Evolutionary conservation across 2,888 invertebrate species (phyloP).

Genomic region (Drosophila rubida): DNA sequence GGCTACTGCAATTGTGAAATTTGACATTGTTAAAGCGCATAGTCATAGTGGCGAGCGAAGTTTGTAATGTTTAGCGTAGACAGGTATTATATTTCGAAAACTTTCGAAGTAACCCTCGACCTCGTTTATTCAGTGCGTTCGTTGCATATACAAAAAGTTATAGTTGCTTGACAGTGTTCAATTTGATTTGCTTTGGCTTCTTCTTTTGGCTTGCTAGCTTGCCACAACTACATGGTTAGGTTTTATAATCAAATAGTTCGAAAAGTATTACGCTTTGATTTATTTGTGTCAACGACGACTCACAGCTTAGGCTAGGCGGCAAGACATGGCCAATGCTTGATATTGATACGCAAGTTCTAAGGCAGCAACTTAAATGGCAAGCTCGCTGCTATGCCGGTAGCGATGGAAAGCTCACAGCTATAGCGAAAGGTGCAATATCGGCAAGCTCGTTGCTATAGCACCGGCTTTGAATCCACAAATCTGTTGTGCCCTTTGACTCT

Average conservation of each 20-base stretch:
- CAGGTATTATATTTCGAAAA: too few species aligned
- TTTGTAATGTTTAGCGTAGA: too few species aligned
- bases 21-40: slow-evolving; percentile 60
- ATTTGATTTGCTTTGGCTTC: slow-evolving; percentile 27
- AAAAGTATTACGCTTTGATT: too few species aligned
- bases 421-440: neutral
- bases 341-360: too few species aligned
- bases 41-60: slow-evolving; percentile 35
- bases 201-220: slow-evolving; percentile 4
- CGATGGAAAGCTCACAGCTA: too few species aligned
- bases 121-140: slow-evolving; percentile 17
- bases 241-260: too few species aligned
- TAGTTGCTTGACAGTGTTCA: slow-evolving; percentile 29
- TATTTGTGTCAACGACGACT: slow-evolving; percentile 29
- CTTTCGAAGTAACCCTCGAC: slow-evolving; percentile 26
- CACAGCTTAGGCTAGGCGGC: neutral
- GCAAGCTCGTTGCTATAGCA: neutral
- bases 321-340: too few species aligned
- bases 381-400: too few species aligned
- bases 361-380: too few species aligned
- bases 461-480: too few species aligned
- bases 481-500: slow-evolving; percentile 3
- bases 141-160: slow-evolving; percentile 24
- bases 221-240: slow-evolving; percentile 21
- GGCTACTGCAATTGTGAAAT: slow-evolving; percentile 55